Conservation (phyloP, 2,888 invertebrate species). For the Crossocerus cetratus region DNA sequence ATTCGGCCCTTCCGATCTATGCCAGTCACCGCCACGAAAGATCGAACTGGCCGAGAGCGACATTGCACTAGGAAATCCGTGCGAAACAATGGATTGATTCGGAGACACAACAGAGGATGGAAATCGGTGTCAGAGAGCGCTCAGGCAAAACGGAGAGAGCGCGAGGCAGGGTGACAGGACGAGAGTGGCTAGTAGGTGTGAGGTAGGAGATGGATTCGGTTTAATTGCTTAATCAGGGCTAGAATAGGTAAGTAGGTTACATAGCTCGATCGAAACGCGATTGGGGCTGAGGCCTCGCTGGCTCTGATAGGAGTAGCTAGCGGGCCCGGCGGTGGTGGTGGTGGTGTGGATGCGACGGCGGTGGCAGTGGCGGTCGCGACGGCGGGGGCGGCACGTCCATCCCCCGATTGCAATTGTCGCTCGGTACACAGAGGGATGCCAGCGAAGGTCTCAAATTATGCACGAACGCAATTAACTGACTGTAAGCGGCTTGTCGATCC, state of each 20-base stretch:
- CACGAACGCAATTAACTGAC: slow-evolving; percentile 45
- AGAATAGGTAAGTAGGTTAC: slow-evolving; percentile 15
- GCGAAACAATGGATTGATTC: no score
- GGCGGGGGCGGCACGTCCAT: background rate
- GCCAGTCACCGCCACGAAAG: no score
- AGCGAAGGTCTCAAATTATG: slow-evolving; percentile 53
- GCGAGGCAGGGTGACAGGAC: background rate
- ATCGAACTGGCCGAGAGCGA: no score
- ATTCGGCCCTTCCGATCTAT: no score
- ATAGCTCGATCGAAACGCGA: slow-evolving; percentile 17
- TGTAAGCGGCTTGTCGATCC: slow-evolving; percentile 52
- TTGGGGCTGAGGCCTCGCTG: slow-evolving; percentile 1
- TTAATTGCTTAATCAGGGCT: slow-evolving; percentile 21
- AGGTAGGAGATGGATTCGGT: slow-evolving; percentile 4
- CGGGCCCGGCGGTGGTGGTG: background rate
- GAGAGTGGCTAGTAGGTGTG: no score
- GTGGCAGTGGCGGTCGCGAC: no score
- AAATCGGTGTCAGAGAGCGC: no score
- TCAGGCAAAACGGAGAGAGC: no score
- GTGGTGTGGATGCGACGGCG: background rate
- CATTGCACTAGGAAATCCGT: no score
- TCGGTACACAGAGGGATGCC: slow-evolving; percentile 14
- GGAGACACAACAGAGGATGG: no score
- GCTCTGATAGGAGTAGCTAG: no score
- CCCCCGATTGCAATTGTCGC: slow-evolving; percentile 28